Evolutionary conservation across 2,797 vertebrate species (phyloP), one percentile per base, ranked within the genome.

Genomic region (Okamejei kenojei): DNA sequence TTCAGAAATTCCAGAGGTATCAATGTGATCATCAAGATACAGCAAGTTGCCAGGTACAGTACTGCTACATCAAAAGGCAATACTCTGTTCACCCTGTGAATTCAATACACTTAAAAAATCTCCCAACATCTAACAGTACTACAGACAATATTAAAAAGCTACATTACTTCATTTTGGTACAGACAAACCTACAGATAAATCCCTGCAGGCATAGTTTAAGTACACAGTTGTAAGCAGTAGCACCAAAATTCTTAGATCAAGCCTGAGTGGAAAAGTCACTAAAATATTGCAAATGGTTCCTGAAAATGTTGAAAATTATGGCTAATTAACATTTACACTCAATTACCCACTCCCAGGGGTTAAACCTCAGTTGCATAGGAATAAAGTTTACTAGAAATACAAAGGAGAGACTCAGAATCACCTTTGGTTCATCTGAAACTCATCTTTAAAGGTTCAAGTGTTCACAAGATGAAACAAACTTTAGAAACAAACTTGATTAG

Each of bases 321-420:
- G 96, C 96, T 84, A 93, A 93, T 92, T 74, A 74, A 96, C 95
- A 94, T 95, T 94, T 94, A 95, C 94, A 79, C 93, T 94, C 95
- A 96, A 95, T 95, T 95, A 96, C 95, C 96, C 38, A 1, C 96
- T 96, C 95, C 96, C 96, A 97, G 95, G 94, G 95, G 93, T 94
- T 73, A 94, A 93, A 94, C 91, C 74, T 93, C 93, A 94, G 96
- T 98, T 98, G 98, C 98, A 99, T 98, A 98, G 97, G 97, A 97
- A 92, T 97, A 97, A 96, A 96, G 96, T 96, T 96, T 96, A 95
- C 94, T 93, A 93, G 74, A 93, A 32, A 78, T 93, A 93, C 93
- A 29, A 0, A n/a, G 96, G 95, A 95, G 95, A 96, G 78, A 96
- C 96, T 97, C 96, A 96, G 96, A 96, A 96, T 61, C 94, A 96